Base-by-base conservation (phyloP, 2,888 invertebrate genomes). In the Chironomus riparius region DNA sequence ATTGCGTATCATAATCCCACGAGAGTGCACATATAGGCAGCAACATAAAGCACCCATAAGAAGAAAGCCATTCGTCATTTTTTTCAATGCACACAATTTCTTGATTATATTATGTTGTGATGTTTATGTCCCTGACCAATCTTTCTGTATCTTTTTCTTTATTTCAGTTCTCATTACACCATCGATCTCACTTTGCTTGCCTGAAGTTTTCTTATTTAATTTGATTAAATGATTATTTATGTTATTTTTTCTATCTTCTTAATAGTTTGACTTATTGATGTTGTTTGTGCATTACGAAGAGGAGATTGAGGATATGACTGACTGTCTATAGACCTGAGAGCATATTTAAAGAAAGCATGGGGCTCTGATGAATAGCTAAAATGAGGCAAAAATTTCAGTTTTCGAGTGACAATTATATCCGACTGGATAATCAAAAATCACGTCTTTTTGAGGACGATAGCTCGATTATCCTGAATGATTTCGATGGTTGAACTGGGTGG, bases 151-250 rank as follows among this genome's bases (percentile, higher is more conserved):
- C 50, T 50, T 6, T 56, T 15, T 56, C 56, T 56, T 56, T 56
- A 15, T 56, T 56, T 18, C 56, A 6, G 10, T 38, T 38, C 38
- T 38, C 38, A 38, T 38, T 38, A 38, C 38, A 38, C 38, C 38
- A 38, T 38, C 38, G 38, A 38, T 38, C 38, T 38, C 48, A 24
- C 22, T 47, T 13, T 50, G 13, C 71, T n/a, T 15, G 18, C 47
- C 38, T 13, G 12, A 28, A 18, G 2, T 10, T 15, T 15, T 15
- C 10, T 38, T 69, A 73, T 73, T 73, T 73, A 73, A 73, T 73
- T 62, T 73, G 62, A 73, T 73, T 73, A 73, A 73, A 65, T 21
- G 73, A 73, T 73, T 73, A 73, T 73, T 73, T 73, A 73, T 73
- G 73, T 73, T 73, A 21, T 61, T 71, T 28, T 38, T 38, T 38